phyloP scores from a whole-genome alignment of 2,113 vertebrate genomes.

The Eonycteris spelaea region DNA sequence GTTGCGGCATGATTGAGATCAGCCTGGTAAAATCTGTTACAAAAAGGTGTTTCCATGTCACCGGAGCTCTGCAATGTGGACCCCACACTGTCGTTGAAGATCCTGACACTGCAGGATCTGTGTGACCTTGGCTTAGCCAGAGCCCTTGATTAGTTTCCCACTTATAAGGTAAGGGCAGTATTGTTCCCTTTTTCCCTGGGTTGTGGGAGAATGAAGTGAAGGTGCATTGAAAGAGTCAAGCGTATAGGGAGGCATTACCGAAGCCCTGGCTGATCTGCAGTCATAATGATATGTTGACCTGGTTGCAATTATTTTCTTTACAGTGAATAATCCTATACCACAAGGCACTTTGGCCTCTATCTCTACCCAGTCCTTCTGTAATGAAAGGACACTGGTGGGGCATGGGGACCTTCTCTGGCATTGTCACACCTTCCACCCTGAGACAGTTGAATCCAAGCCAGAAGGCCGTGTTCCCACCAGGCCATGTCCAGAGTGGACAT shows the following conservation, averaged over 20 bases:
- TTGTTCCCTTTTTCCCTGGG: background rate
- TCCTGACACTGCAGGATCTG: background rate
- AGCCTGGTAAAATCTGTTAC: background rate
- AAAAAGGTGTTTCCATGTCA: background rate
- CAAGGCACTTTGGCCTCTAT: background rate
- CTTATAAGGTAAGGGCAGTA: background rate
- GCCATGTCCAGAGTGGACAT: background rate
- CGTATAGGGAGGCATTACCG: background rate
- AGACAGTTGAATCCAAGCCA: fast-evolving
- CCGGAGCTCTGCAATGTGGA: background rate
- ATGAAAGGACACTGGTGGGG: background rate
- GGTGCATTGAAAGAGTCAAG: background rate
- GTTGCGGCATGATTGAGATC: background rate
- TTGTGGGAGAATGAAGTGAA: background rate
- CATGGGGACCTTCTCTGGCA: fast-evolving
- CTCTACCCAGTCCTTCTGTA: background rate
- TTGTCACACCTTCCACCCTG: background rate
- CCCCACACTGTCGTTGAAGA: background rate
- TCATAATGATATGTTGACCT: background rate
- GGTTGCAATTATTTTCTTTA: background rate
- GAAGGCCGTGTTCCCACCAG: background rate
- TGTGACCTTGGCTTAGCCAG: background rate
- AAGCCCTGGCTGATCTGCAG: background rate
- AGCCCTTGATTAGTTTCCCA: background rate
- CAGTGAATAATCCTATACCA: background rate